A percentile compares a stretch with the other conserved stretches of the same genome.
Evolutionary conservation across 2,797 vertebrate species (phyloP).

Genomic region (Mormyrops attenuatus): DNA sequence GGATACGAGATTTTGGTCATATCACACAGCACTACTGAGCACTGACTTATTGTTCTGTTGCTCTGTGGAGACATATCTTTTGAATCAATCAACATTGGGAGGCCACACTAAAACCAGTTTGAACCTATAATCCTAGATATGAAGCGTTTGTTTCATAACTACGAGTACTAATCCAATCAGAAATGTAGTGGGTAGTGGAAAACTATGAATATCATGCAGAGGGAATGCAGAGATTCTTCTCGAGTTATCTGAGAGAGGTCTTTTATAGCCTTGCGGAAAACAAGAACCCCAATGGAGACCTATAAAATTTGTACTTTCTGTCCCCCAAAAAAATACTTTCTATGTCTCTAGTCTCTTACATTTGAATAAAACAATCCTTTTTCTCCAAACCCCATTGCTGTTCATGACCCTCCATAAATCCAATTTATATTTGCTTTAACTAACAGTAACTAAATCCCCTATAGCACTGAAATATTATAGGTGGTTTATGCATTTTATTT

Average conservation of each 20-base stretch:
- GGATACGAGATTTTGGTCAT: not conserved
- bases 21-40: not conserved
- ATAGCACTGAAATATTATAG: not conserved
- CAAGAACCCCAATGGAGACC: not conserved
- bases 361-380: not conserved
- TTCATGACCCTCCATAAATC: not conserved
- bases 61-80: not conserved
- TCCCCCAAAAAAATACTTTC: not conserved
- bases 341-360: not conserved
- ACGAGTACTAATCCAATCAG: not conserved
- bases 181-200: not conserved
- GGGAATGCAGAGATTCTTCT: not conserved
- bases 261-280: not conserved
- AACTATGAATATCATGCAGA: not conserved
- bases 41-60: not conserved
- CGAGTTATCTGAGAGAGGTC: not conserved
- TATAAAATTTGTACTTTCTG: not conserved
- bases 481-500: not conserved
- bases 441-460: not conserved
- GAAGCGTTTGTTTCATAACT: not conserved
- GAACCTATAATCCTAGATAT: not conserved
- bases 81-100: not conserved
- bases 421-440: not conserved
- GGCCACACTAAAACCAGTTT: not conserved
- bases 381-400: not conserved